Base-by-base conservation (phyloP, 2,113 vertebrate species). In the Grantiella picta region DNA sequence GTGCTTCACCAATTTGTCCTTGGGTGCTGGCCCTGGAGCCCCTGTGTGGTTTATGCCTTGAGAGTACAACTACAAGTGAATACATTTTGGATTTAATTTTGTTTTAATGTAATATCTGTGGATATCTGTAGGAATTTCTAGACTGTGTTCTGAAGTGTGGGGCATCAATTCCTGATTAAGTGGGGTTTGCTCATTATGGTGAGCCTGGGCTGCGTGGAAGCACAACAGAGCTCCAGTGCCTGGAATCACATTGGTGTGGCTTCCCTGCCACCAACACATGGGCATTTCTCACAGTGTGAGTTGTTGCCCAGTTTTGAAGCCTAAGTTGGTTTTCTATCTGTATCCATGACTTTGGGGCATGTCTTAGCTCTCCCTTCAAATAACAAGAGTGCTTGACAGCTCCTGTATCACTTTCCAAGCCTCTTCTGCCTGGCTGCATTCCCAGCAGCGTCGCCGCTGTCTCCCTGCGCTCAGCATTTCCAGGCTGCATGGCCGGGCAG, bases 401-500 rank as follows among this genome's bases (percentile, higher is more conserved):
- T 82, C 82, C 69, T 7, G 1, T 92, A 79, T 97, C 80, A 3
- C 87, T 86, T 96, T 94, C 90, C 47, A 2, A 68, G 10, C 12
- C 93, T 63, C 42, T 92, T 86, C 93, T 96, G 93, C 68, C 91
- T 91, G 9, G 81, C 61, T 65, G 8, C 91, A 52, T 65, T 95
- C 95, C 96, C 79, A 2, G 84, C 90, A 42, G 57, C 3, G 59
- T 87, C 38, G 89, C 84, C 47, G 78, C 90, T 33, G 50, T 82
- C 91, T 92, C 93, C 90, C 94, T 92, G 57, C 25, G 81, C 96
- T 96, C 95, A 94, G 96, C 92, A 27, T 95, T 97, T 95, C 78
- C 94, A 78, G 96, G 81, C 92, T 35, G 65, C 71, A 42, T 86
- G 82, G 92, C 63, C 79, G 70, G 92, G 88, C 91, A 38, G 97